These are phyloP conservation scores for Myotis daubentonii DNA, from an alignment of 2,797 vertebrate genomes.

Conservation along the genomic window DNA sequence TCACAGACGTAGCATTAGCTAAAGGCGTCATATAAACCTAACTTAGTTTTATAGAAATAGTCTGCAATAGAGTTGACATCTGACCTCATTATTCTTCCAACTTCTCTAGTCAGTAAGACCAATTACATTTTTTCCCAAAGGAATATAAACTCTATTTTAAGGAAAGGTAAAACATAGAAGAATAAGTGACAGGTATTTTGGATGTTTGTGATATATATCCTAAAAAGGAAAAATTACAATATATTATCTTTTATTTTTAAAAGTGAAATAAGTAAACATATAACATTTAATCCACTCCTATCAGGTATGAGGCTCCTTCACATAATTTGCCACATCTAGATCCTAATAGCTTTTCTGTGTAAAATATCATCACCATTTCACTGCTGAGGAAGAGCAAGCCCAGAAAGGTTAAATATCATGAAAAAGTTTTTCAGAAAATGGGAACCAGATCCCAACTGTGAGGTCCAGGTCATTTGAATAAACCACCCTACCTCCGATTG, in stretches of 20 bases:
- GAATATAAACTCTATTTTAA: constrained; percentile 1
- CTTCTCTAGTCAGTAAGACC: constrained; percentile 47
- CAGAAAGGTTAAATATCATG: neutral
- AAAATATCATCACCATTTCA: neutral
- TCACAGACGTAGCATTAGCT: neutral
- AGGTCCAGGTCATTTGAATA: neutral
- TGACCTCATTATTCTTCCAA: constrained; percentile 32
- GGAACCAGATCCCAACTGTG: neutral
- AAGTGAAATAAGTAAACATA: neutral
- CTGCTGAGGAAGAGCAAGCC: neutral
- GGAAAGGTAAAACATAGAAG: neutral
- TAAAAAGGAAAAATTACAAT: neutral
- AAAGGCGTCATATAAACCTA: neutral
- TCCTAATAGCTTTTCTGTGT: neutral
- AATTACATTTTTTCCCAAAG: constrained; percentile 33
- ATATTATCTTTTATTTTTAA: neutral
- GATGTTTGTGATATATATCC: neutral
- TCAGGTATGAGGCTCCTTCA: neutral
- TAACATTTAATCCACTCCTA: neutral
- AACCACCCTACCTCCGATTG: neutral
- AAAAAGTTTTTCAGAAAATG: neutral
- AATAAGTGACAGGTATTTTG: neutral
- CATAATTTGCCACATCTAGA: neutral
- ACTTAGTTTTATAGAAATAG: constrained; percentile 21
- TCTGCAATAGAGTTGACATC: constrained; percentile 46